phyloP scores from a whole-genome alignment of 2,888 invertebrate genomes.

The Neoaliturus tenellus region DNA sequence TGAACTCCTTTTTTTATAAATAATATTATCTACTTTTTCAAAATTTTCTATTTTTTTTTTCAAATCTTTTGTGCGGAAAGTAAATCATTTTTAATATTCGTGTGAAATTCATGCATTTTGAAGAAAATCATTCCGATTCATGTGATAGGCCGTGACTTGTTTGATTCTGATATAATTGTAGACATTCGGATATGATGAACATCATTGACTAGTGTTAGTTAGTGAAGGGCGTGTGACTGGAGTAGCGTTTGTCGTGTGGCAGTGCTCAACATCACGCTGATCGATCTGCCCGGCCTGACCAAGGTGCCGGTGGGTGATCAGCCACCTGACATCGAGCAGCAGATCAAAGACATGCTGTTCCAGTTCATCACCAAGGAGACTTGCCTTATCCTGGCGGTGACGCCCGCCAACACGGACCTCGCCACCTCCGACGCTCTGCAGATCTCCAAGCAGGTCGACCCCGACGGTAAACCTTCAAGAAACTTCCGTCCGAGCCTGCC shows the following conservation, averaged over 20 bases:
- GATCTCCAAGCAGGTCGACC: constrained; percentile 98
- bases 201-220: no score
- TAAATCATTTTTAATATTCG: no score
- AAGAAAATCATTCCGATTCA: no score
- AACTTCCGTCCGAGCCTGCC: neutral
- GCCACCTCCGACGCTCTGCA: constrained; percentile 99
- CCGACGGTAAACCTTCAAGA: constrained; percentile 81
- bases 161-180: no score
- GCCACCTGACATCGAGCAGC: constrained; percentile 95
- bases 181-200: no score
- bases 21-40: no score
- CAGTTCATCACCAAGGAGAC: constrained; percentile 97
- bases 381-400: constrained; percentile 97
- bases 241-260: constrained; percentile 62
- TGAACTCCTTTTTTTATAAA: no score
- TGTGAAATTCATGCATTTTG: no score
- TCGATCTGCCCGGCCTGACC: constrained; percentile 97
- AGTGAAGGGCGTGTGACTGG: no score
- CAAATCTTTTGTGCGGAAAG: no score
- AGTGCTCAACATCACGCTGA: constrained; percentile 93
- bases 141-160: no score
- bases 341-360: constrained; percentile 96
- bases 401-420: constrained; percentile 98
- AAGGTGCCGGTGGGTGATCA: constrained; percentile 99
- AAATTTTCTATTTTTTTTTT: no score